Evolutionary conservation across 2,888 invertebrate genomes (phyloP), one percentile per base, ranked within the genome.

Genomic region (Alsophila aescularia): DNA sequence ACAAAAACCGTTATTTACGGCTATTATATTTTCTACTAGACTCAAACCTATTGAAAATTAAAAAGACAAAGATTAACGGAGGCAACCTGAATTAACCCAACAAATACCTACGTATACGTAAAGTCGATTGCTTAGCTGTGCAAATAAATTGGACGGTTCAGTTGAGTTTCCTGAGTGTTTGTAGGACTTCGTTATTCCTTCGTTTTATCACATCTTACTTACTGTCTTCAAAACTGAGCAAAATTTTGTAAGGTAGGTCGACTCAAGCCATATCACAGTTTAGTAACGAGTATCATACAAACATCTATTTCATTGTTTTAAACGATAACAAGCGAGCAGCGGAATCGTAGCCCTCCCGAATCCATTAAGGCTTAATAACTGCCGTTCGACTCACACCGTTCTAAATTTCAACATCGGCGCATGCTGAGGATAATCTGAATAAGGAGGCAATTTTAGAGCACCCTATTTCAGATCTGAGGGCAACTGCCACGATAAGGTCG

Each of bases 401-500:
- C 66, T 72, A 75, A 81, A 81, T 74, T 80, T 76, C 70, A 65
- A 66, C 74, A 75, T 75, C 62, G 75, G 72, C 71, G 71, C 73
- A 75, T 78, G 63, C 77, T 77, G 69, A 70, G 71, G 78, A 77
- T 81, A 81, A 83, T 81, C 78, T 77, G 74, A 81, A 79, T 81
- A 81, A 79, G 79, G 70, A 77, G 73, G 77, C 75, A 77, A 79
- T 83, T 81, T 78, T 70, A 73, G 69, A 79, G 72, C 66, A 73
- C 75, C 80, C 79, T 77, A 79, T 79, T 82, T 79, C 66, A 78
- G 83, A 83, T 82, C 76, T 78, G 72, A 70, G 74, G 73, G 74
- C 77, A 70, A 73, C 73, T 71, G 77, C 71, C 61, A 65, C 77
- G 84, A 85, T 84, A 84, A 81, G 72, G 77, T 67, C 65, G 55